Percentiles rank a stretch among this genome's conserved stretches.
Evolutionary conservation across 2,797 vertebrate species (phyloP).

Genomic region (Lates japonicus): DNA sequence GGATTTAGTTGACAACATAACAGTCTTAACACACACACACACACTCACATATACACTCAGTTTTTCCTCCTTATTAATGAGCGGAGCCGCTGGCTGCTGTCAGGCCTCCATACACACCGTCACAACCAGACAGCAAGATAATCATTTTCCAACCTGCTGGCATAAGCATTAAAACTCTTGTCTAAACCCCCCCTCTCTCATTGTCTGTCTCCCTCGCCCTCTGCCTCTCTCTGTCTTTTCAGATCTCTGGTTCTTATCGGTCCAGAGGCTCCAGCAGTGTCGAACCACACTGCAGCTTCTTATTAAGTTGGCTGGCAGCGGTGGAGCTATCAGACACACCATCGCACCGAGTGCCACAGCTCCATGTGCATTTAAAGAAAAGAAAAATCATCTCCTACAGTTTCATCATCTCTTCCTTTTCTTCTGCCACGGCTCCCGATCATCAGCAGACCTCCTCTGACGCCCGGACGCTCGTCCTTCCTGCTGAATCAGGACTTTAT

Average conservation of each 20-base stretch:
- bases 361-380: constrained; percentile 31
- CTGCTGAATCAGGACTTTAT: constrained; percentile 39
- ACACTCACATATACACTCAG: constrained; percentile 1
- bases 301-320: constrained; percentile 65
- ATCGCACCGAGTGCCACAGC: constrained; percentile 41
- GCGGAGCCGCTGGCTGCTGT: constrained; percentile 74
- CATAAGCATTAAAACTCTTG: constrained; percentile 83
- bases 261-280: constrained; percentile 72
- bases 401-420: constrained; percentile 7
- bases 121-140: constrained; percentile 81
- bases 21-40: constrained; percentile 44
- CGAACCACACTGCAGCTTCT: constrained; percentile 63
- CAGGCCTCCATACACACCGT: constrained; percentile 66
- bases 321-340: constrained; percentile 58
- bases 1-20: constrained; percentile 62
- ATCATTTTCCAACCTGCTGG: constrained; percentile 87
- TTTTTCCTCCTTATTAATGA: constrained; percentile 65
- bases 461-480: neutral
- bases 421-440: neutral
- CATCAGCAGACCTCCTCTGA: constrained; percentile 2
- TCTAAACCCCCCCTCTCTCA: constrained; percentile 32
- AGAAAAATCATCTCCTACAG: neutral
- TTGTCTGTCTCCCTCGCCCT: constrained; percentile 13
- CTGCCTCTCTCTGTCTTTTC: constrained; percentile 26
- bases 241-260: constrained; percentile 67